A percentile compares a stretch with the other conserved stretches of the same genome.
Evolutionary conservation across 2,888 invertebrate genomes (phyloP).

Genomic region (Portevinia maculata): DNA sequence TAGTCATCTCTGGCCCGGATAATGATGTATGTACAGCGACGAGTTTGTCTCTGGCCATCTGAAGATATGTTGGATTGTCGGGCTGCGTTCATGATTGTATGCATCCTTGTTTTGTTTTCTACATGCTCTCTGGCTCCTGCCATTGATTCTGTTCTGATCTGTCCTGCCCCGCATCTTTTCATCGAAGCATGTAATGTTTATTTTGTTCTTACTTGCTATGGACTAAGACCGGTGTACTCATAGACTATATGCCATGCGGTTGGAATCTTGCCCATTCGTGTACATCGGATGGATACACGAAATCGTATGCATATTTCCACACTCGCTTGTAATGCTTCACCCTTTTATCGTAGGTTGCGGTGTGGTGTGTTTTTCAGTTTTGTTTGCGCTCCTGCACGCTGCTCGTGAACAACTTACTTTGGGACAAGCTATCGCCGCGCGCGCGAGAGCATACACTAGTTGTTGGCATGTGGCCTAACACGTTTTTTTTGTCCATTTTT

Average conservation of each 20-base stretch:
- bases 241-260: slow-evolving; percentile 11
- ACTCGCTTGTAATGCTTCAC: slow-evolving; percentile 69
- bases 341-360: slow-evolving; percentile 51
- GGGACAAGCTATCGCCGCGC: slow-evolving; percentile 34
- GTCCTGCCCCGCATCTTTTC: slow-evolving; percentile 22
- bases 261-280: slow-evolving; percentile 70
- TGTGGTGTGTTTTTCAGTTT: slow-evolving; percentile 34
- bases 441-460: slow-evolving; percentile 54
- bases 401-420: slow-evolving; percentile 69
- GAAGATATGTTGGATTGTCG: slow-evolving; percentile 67
- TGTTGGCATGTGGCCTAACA: slow-evolving; percentile 74
- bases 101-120: slow-evolving; percentile 69
- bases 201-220: slow-evolving; percentile 24
- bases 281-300: slow-evolving; percentile 68
- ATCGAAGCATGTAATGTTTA: slow-evolving; percentile 46
- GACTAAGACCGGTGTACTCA: slow-evolving; percentile 2
- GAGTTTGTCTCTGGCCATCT: slow-evolving; percentile 63
- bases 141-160: background rate
- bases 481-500: slow-evolving; percentile 64
- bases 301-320: slow-evolving; percentile 73
- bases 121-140: slow-evolving; percentile 24
- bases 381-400: slow-evolving; percentile 28
- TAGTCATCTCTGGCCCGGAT: slow-evolving; percentile 53
- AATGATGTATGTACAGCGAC: slow-evolving; percentile 68
- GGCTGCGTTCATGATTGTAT: slow-evolving; percentile 72